These are phyloP conservation scores for Myrmecophaga tridactyla DNA, from an alignment of 2,113 vertebrate species.

Conservation along the genomic window DNA sequence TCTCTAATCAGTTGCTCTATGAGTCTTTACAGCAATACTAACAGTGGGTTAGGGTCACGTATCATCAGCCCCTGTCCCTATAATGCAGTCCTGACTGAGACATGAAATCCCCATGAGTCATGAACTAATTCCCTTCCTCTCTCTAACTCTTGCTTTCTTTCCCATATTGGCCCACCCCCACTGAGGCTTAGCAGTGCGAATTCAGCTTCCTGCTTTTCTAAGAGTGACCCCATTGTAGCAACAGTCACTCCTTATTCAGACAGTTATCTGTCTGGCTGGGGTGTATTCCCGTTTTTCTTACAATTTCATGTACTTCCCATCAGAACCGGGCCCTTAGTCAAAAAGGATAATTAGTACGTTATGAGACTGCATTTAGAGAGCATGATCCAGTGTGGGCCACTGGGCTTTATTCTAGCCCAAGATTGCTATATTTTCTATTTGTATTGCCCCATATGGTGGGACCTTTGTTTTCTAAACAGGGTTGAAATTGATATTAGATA, in stretches of 20 bases:
- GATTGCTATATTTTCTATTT: background rate
- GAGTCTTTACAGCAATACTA: background rate
- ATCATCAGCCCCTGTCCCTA: background rate
- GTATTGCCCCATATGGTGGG: background rate
- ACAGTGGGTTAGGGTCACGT: background rate
- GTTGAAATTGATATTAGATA: background rate
- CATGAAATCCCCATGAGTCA: background rate
- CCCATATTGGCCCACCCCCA: too few species aligned
- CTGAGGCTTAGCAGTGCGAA: background rate
- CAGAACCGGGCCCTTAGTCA: background rate
- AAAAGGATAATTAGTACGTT: background rate
- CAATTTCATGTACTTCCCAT: background rate
- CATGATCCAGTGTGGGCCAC: background rate
- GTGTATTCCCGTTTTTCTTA: background rate
- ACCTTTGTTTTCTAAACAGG: background rate
- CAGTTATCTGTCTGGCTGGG: background rate
- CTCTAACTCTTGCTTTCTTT: background rate
- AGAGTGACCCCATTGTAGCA: background rate
- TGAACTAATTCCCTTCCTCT: background rate
- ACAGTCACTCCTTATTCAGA: background rate
- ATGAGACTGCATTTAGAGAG: background rate
- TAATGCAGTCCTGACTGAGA: background rate
- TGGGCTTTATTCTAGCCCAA: background rate
- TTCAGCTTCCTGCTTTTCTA: background rate
- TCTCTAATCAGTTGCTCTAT: background rate